phyloP scores from a whole-genome alignment of 2,888 invertebrate genomes.

The Phengaris arion region DNA sequence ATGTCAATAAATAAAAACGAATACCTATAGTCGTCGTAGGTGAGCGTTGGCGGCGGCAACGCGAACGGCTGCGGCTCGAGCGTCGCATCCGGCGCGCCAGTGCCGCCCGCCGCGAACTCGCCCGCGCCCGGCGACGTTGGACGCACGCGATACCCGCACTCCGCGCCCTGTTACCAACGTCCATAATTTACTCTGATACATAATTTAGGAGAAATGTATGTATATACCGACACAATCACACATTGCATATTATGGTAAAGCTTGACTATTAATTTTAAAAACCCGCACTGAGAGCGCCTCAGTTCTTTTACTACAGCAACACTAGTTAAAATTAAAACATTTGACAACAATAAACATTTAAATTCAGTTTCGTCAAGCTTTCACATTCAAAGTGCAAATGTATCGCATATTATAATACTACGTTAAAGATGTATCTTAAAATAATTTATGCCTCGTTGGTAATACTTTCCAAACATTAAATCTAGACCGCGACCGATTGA shows the following conservation, averaged over 20 bases:
- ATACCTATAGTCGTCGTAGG: slow-evolving; percentile 63
- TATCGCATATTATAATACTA: too few species aligned
- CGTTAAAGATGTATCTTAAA: slow-evolving; percentile 1
- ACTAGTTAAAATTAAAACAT: too few species aligned
- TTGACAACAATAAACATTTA: too few species aligned
- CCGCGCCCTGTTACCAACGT: slow-evolving; percentile 45
- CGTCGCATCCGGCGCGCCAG: slow-evolving; percentile 43
- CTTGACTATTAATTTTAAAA: too few species aligned
- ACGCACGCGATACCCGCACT: slow-evolving; percentile 60
- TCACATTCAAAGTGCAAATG: too few species aligned
- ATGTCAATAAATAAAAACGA: not conserved
- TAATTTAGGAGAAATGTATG: too few species aligned
- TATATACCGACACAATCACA: too few species aligned
- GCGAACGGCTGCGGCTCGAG: slow-evolving; percentile 59
- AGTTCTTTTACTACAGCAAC: too few species aligned
- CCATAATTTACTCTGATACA: too few species aligned
- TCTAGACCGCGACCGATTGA: slow-evolving; percentile 63
- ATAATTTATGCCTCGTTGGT: slow-evolving; percentile 58
- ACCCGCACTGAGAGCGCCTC: too few species aligned
- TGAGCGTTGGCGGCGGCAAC: slow-evolving; percentile 56
- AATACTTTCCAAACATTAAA: slow-evolving; percentile 58
- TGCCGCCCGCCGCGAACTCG: slow-evolving; percentile 35
- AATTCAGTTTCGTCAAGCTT: too few species aligned
- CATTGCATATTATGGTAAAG: too few species aligned
- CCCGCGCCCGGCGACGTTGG: slow-evolving; percentile 51